Evolutionary conservation across 2,888 invertebrate species (phyloP).

Genomic region (Apodemia mormo): DNA sequence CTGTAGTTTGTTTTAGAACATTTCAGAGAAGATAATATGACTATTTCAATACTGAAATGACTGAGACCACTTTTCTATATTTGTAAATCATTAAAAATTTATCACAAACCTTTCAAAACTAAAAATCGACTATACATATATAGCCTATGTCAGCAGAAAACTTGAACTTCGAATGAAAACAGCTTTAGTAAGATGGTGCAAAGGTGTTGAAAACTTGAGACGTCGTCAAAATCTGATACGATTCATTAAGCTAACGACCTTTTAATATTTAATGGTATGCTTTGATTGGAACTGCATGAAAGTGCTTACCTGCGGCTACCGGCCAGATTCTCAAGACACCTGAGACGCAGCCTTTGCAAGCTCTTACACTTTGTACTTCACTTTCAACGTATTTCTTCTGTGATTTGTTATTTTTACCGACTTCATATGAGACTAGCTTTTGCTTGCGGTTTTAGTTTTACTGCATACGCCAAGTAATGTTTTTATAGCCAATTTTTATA

Average conservation of each 20-base stretch:
- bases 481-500: too few species aligned
- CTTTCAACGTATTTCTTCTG: slow-evolving; percentile 7
- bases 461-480: too few species aligned
- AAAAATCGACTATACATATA: slow-evolving; percentile 5
- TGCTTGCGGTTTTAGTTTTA: background rate
- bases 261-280: slow-evolving; percentile 75
- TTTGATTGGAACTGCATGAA: slow-evolving; percentile 74
- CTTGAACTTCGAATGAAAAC: slow-evolving; percentile 54
- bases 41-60: too few species aligned
- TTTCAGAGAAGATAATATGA: too few species aligned
- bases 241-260: slow-evolving; percentile 81
- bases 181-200: slow-evolving; percentile 49
- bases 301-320: slow-evolving; percentile 48
- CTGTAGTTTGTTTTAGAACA: too few species aligned
- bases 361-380: background rate
- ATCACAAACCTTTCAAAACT: background rate
- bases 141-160: slow-evolving; percentile 42
- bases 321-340: slow-evolving; percentile 18
- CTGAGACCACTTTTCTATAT: background rate
- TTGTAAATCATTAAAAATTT: background rate
- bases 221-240: slow-evolving; percentile 77
- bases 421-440: background rate
- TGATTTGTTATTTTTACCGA: background rate
- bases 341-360: slow-evolving; percentile 4
- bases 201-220: slow-evolving; percentile 60